Base-by-base conservation (phyloP, 2,113 vertebrate genomes). In the Beaufortia kweichowensis region DNA sequence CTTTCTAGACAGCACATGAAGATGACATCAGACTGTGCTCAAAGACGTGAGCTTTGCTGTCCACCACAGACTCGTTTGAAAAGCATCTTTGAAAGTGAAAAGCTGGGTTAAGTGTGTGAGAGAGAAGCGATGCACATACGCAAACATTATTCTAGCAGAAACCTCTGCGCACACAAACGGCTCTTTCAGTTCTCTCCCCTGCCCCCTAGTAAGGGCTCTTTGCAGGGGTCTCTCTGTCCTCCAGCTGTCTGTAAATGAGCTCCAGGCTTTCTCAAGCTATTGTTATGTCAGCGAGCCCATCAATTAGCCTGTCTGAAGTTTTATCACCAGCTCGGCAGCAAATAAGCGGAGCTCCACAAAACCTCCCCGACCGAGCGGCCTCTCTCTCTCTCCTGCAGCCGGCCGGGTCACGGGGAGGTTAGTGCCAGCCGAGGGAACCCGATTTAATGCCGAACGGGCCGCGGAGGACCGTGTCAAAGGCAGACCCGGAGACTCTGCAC, bases 231-330 rank as follows among this genome's bases (percentile, higher is more conserved):
- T 92, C 89, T 86, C 89, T 57, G 29, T 64, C 90, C 92, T 94
- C 94, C 95, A 98, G 95, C 94, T 96, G 94, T 94, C 94, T 90
- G 93, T 94, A 97, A 98, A 98, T 94, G 94, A 97, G 93, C 95
- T 94, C 94, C 96, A 98, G 96, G 94, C 95, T 96, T 97, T 98
- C 96, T 95, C 94, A 90, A 97, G 94, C 95, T 95, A 97, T 96
- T 94, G 91, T 95, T 94, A 94, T 97, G 96, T 98, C 96, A 99
- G 95, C 92, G 91, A 94, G 95, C 93, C 95, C 96, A 98, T 98
- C 97, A 97, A 99, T 98, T 98, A 97, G 94, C 91, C 94, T 95
- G 95, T 98, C 96, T 98, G 94, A 98, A 96, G 95, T 98, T 99
- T 99, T 98, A 99, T 98, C 95, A 95, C 96, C 95, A 88, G 90